These are phyloP conservation scores for Drosophila recens DNA, from an alignment of 2,888 invertebrate species.

Conservation along the genomic window DNA sequence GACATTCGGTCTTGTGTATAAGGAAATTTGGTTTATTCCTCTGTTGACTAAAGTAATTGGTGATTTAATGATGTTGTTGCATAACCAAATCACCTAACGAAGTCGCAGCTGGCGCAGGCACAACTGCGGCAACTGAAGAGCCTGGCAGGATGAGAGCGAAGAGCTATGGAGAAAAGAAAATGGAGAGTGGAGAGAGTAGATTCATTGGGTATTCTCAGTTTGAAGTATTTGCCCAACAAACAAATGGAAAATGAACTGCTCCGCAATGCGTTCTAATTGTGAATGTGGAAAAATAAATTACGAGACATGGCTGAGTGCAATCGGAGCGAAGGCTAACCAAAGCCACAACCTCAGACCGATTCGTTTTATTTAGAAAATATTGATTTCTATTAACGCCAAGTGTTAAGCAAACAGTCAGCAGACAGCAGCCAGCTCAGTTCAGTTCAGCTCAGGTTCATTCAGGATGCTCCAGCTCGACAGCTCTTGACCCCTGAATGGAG, in stretches of 20 bases:
- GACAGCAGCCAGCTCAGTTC: conserved; percentile 14
- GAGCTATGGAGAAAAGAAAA: neutral
- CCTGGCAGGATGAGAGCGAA: conserved; percentile 1
- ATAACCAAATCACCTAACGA: conserved; percentile 80
- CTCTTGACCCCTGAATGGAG: conserved; percentile 67
- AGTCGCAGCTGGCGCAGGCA: conserved; percentile 46
- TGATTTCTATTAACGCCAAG: conserved; percentile 77
- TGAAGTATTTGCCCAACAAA: conserved; percentile 76
- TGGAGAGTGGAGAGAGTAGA: neutral
- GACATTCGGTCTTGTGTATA: conserved; percentile 59
- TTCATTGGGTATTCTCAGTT: conserved; percentile 52
- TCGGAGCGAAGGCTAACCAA: conserved; percentile 12
- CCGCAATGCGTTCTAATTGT: conserved; percentile 68
- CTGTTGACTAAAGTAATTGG: conserved; percentile 80
- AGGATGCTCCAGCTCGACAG: conserved; percentile 31
- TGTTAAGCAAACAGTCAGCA: conserved; percentile 63
- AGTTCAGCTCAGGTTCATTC: conserved; percentile 22
- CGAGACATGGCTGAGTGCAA: conserved; percentile 55
- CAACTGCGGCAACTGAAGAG: conserved; percentile 17
- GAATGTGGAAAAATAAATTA: conserved; percentile 79
- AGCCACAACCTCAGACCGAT: conserved; percentile 36
- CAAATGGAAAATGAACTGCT: conserved; percentile 75
- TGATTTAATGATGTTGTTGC: conserved; percentile 80
- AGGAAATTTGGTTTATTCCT: conserved; percentile 78
- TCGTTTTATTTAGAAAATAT: conserved; percentile 76